Conservation (phyloP, 1,140 invertebrate genomes). For the Zeugodacus cucurbitae region DNA sequence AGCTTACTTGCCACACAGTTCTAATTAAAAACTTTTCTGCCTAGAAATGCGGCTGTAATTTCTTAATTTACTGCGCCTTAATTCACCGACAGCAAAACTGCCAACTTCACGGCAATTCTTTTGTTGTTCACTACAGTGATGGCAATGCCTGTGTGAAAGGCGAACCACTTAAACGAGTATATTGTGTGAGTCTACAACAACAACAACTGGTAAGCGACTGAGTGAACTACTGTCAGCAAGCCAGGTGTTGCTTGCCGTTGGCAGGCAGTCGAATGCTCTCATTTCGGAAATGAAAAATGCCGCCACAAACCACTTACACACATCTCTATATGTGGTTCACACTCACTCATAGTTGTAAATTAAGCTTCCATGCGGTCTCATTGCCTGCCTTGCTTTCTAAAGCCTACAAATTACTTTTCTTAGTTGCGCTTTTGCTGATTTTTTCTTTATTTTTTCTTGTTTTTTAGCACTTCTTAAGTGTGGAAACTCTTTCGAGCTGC, state of each 20-base stretch:
- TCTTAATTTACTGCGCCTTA: neutral
- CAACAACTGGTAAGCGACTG: neutral
- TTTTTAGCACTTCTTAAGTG: neutral
- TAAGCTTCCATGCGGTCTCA: neutral
- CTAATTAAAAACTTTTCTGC: constrained; percentile 26
- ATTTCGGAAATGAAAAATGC: neutral
- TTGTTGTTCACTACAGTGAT: neutral
- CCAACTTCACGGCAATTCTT: neutral
- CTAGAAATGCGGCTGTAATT: constrained; percentile 20
- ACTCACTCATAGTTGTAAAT: neutral
- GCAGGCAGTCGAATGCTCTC: neutral
- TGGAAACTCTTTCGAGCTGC: neutral
- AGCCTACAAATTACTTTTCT: constrained; percentile 16
- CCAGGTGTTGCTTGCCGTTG: neutral
- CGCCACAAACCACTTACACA: neutral
- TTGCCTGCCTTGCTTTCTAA: neutral
- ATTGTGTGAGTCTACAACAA: neutral
- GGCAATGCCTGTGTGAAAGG: neutral
- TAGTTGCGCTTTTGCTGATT: neutral
- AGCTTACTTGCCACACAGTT: neutral
- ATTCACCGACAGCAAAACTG: neutral
- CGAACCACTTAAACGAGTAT: neutral
- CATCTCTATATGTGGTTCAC: neutral
- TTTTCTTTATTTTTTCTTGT: neutral
- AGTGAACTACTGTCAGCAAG: neutral